A percentile compares a stretch with the other conserved stretches of the same genome.
Conservation (phyloP, 2,797 vertebrate genomes). For the Manis pentadactyla region DNA sequence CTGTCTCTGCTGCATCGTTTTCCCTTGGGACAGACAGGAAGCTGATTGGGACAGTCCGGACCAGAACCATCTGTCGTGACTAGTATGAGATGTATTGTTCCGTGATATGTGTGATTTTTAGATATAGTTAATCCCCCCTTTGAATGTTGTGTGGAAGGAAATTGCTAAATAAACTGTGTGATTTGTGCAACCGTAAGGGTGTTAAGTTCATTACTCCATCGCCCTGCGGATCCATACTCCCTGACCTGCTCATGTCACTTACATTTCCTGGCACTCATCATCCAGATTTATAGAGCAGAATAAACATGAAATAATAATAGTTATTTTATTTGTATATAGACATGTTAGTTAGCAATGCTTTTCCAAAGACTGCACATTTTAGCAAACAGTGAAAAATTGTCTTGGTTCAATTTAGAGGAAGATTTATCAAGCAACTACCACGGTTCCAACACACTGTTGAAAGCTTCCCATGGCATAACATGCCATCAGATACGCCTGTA, state of each 20-base stretch:
- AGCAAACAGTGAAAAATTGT: background rate
- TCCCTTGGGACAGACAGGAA: no score
- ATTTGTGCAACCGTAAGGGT: no score
- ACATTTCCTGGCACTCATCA: background rate
- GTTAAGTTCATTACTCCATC: no score
- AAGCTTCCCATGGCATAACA: background rate
- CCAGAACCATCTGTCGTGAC: no score
- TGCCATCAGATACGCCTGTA: background rate
- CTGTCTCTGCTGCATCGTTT: no score
- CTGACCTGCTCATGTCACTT: background rate
- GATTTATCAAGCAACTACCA: background rate
- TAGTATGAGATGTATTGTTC: no score
- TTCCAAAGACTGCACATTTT: background rate
- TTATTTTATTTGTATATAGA: slow-evolving; percentile 29
- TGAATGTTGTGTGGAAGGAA: no score
- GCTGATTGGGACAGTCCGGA: no score
- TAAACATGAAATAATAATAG: background rate
- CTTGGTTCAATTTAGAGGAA: background rate
- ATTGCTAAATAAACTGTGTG: no score
- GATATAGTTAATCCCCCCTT: no score
- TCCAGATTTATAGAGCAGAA: background rate
- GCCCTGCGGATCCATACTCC: no score
- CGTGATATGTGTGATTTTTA: no score
- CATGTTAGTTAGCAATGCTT: background rate
- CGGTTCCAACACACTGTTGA: background rate